Percentiles rank a stretch among this genome's conserved stretches.
Conservation (phyloP, 2,113 vertebrate species). For the Brachionichthys hirsutus region DNA sequence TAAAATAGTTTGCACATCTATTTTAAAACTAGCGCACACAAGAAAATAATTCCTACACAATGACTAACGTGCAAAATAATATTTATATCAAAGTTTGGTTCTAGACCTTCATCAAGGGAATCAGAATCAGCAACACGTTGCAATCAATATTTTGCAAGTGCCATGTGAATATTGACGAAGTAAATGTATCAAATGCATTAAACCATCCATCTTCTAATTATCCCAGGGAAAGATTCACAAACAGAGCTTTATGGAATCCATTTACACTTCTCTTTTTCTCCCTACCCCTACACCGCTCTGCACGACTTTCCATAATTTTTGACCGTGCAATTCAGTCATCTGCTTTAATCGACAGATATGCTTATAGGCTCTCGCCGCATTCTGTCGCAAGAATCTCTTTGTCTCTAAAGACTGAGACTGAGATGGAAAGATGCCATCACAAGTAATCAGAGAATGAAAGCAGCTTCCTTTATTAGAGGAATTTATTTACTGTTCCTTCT, state of each 20-base stretch:
- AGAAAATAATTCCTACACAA: too few relatives aligned
- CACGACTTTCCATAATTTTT: slow-evolving; percentile 48
- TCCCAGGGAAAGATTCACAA: slow-evolving; percentile 16
- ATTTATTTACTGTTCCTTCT: slow-evolving; percentile 16
- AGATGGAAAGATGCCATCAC: slow-evolving; percentile 58
- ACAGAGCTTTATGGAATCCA: slow-evolving; percentile 30
- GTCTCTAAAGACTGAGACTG: slow-evolving; percentile 53
- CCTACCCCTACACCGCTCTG: slow-evolving; percentile 32
- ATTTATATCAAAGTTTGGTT: too few relatives aligned
- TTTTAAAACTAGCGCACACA: too few relatives aligned
- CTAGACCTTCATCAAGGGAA: too few relatives aligned
- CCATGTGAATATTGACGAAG: slow-evolving; percentile 31
- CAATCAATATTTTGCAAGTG: not conserved
- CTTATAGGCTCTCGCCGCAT: slow-evolving; percentile 33
- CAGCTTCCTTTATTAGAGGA: slow-evolving; percentile 50
- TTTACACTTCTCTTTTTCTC: slow-evolving; percentile 38
- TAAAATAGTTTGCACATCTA: too few relatives aligned
- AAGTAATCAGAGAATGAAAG: slow-evolving; percentile 59
- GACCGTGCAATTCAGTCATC: slow-evolving; percentile 34
- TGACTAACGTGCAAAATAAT: too few relatives aligned
- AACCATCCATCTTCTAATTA: slow-evolving; percentile 26
- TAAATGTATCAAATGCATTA: slow-evolving; percentile 4
- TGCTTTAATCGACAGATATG: slow-evolving; percentile 59
- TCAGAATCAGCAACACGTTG: too few relatives aligned
- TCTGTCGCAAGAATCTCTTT: slow-evolving; percentile 38